A percentile compares a stretch with the other conserved stretches of the same genome.
Conservation (phyloP, 2,113 vertebrate genomes). For the Forbesichthys agassizii region DNA sequence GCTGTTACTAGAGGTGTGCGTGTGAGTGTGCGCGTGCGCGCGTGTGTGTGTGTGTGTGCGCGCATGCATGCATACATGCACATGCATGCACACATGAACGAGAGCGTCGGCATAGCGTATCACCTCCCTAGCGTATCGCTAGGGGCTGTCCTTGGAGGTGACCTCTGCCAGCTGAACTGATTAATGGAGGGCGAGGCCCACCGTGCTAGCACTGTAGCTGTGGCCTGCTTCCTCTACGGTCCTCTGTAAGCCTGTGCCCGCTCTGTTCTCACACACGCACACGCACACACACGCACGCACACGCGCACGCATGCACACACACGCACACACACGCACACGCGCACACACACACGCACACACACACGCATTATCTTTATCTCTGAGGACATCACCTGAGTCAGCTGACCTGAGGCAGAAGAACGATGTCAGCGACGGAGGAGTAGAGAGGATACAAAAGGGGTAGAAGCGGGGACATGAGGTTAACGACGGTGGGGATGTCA, state of each 20-base stretch:
- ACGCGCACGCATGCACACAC: background rate
- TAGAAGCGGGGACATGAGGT: background rate
- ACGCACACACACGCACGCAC: constrained; percentile 6
- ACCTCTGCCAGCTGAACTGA: constrained; percentile 53
- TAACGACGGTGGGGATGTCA: background rate
- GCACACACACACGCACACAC: background rate
- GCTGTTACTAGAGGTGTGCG: background rate
- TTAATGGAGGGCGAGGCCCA: constrained; percentile 63
- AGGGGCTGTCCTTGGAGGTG: constrained; percentile 59
- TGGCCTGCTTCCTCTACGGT: constrained; percentile 6
- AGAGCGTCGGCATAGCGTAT: background rate
- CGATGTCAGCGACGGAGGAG: constrained; percentile 19
- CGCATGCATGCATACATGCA: background rate
- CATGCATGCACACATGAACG: background rate
- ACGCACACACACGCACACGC: background rate
- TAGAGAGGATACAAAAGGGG: background rate
- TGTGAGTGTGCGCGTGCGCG: background rate
- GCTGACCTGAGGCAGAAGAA: constrained; percentile 32
- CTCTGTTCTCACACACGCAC: background rate
- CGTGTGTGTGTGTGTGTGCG: background rate
- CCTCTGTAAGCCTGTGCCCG: background rate
- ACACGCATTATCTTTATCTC: constrained; percentile 23
- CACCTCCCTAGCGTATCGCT: background rate
- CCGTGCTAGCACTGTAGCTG: constrained; percentile 9
- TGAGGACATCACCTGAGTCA: constrained; percentile 37